Evolutionary conservation across 1,140 invertebrate species (phyloP).

Genomic region (Contarinia nasturtii): DNA sequence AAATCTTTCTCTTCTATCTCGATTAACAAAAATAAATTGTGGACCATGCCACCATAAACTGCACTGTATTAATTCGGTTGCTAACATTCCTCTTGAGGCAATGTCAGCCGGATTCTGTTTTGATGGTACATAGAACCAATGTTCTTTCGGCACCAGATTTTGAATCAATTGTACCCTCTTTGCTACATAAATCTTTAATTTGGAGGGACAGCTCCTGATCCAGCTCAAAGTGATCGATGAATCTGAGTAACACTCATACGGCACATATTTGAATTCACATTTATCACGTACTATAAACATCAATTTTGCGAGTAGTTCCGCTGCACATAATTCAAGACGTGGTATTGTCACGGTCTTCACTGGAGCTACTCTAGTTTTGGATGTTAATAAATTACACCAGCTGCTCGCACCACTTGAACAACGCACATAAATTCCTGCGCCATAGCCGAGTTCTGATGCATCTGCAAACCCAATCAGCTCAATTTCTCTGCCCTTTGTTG

Average conservation of each 20-base stretch:
- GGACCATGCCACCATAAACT: slow-evolving; percentile 4
- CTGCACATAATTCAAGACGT: slow-evolving; percentile 17
- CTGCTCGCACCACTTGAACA: not conserved
- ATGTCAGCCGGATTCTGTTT: slow-evolving; percentile 10
- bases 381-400: slow-evolving; percentile 1
- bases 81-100: slow-evolving; percentile 3
- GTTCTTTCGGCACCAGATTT: slow-evolving; percentile 3
- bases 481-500: not conserved
- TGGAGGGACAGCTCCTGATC: slow-evolving; percentile 8
- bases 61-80: slow-evolving; percentile 2
- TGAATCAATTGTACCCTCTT: slow-evolving; percentile 13
- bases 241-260: not conserved
- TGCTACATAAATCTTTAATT: slow-evolving; percentile 11
- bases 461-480: slow-evolving; percentile 12
- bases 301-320: slow-evolving; percentile 12
- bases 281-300: slow-evolving; percentile 8
- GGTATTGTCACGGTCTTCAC: slow-evolving; percentile 13
- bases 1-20: no score
- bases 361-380: slow-evolving; percentile 15
- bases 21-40: not conserved
- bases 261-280: not conserved
- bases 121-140: slow-evolving; percentile 11
- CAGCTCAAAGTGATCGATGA: not conserved
- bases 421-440: slow-evolving; percentile 6
- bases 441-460: slow-evolving; percentile 8